Base-by-base conservation (phyloP, 2,113 vertebrate genomes). In the Thinocorus orbignyianus region DNA sequence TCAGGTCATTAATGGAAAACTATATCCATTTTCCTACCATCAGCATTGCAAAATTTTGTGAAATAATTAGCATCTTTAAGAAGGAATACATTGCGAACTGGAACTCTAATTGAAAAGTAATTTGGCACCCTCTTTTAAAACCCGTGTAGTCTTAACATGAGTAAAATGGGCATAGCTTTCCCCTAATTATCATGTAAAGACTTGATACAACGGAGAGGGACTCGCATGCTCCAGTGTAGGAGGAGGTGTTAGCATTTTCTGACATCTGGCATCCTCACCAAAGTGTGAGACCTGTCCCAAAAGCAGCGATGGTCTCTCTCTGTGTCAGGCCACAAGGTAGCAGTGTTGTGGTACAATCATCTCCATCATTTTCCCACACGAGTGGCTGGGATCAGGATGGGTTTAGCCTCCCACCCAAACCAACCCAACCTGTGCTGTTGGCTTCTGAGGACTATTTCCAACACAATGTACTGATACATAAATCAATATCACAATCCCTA, bases 331-430 rank as follows among this genome's bases (percentile, higher is more conserved):
- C 95, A 96, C 91, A 94, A 96, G 93, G 92, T 97, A 97, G 94
- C 92, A 96, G 78, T 96, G 37, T 94, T 96, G 89, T 95, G 95
- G 90, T 95, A 93, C 80, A 88, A 66, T 95, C 90, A 70, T 94
- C 90, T 73, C 69, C 65, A 39, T 91, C 88, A 92, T 91, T 93
- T 95, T 87, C 85, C 72, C 25, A 88, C 84, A 31, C 52, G 79
- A 93, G 79, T 62, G 94, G 83, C 48, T 37, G 68, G 60, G 48
- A 92, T 90, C 82, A 44, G 64, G 48, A 92, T 88, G 88, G 51
- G 64, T 65, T 95, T 61, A 48, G n/a, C 69, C 69, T 92, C 41
- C 65, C 82, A 25, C 71, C 68, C 64, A 96, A 93, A 90, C 46
- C 55, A 82, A 41, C 44, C 70, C 44, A 84, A 78, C 10, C 42